Conservation (phyloP, 2,797 vertebrate species). For the Danio albolineatus region DNA sequence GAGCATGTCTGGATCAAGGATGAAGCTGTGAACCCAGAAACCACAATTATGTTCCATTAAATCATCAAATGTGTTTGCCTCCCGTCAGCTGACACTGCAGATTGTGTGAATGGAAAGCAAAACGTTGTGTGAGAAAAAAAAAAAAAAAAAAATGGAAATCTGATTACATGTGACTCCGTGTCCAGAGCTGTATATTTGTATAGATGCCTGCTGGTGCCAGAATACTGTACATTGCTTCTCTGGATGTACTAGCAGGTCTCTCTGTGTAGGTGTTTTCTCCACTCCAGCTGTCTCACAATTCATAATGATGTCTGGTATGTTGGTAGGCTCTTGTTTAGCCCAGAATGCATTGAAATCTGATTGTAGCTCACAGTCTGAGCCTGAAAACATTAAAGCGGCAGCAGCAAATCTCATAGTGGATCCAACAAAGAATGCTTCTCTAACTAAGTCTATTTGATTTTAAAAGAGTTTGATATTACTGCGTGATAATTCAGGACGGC, state of each 20-base stretch:
- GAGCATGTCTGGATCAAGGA: conserved; percentile 1
- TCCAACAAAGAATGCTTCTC: not conserved
- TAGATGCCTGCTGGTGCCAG: not conserved
- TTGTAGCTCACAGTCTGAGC: conserved; percentile 11
- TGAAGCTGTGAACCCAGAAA: conserved; percentile 12
- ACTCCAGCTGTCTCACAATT: conserved; percentile 20
- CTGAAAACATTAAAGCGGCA: not conserved
- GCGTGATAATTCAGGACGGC: not conserved
- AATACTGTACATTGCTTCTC: conserved; percentile 1
- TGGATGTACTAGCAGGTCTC: not conserved
- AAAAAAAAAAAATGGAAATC: not conserved
- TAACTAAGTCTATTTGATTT: conserved; percentile 28
- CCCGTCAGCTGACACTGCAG: not conserved
- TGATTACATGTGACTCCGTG: not conserved
- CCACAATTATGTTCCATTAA: conserved; percentile 40
- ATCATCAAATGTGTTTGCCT: conserved; percentile 15
- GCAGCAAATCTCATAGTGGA: conserved; percentile 30
- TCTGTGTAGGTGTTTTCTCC: conserved; percentile 30
- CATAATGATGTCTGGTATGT: conserved; percentile 36
- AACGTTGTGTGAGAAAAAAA: not conserved
- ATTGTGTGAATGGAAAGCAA: not conserved
- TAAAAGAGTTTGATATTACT: conserved; percentile 23
- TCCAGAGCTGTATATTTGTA: not conserved
- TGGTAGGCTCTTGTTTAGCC: conserved; percentile 9
- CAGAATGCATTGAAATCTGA: conserved; percentile 2